These are phyloP conservation scores for Meloidogyne hapla DNA, from an alignment of 1,140 invertebrate species.

Conservation along the genomic window DNA sequence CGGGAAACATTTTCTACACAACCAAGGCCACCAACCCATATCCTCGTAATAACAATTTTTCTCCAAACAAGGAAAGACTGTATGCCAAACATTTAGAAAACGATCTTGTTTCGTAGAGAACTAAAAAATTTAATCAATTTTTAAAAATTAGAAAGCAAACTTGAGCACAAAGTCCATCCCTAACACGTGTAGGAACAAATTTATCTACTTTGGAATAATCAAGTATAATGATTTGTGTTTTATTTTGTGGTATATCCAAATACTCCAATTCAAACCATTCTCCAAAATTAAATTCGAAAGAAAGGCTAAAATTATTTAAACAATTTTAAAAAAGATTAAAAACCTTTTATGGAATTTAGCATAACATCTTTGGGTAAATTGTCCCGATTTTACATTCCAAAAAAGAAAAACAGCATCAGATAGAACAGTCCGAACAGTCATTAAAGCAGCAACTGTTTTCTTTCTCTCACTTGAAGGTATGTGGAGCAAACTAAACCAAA, in stretches of 20 bases:
- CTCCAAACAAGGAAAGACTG: not conserved
- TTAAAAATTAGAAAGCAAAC: not conserved
- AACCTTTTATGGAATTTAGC: not conserved
- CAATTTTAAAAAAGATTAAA: not conserved
- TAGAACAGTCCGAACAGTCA: not conserved
- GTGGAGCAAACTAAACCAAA: not conserved
- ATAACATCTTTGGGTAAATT: not conserved
- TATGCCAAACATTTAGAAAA: conserved; percentile 1
- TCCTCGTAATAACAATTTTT: not conserved
- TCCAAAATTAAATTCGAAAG: conserved; percentile 1
- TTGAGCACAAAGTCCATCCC: not conserved
- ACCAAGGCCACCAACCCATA: conserved; percentile 4
- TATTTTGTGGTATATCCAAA: not conserved
- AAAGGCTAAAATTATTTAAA: not conserved
- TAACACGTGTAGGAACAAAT: not conserved
- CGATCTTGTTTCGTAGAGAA: not conserved
- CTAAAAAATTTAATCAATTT: not conserved
- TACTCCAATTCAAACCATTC: conserved; percentile 1
- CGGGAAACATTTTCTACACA: not conserved
- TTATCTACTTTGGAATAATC: not conserved
- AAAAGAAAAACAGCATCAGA: not conserved
- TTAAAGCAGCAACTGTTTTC: not conserved
- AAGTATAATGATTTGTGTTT: not conserved
- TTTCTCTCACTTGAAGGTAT: not conserved
- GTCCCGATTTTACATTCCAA: not conserved